A percentile compares a stretch with the other conserved stretches of the same genome.
Evolutionary conservation across 2,113 vertebrate species (phyloP).

Genomic region (Mastomys natalensis): DNA sequence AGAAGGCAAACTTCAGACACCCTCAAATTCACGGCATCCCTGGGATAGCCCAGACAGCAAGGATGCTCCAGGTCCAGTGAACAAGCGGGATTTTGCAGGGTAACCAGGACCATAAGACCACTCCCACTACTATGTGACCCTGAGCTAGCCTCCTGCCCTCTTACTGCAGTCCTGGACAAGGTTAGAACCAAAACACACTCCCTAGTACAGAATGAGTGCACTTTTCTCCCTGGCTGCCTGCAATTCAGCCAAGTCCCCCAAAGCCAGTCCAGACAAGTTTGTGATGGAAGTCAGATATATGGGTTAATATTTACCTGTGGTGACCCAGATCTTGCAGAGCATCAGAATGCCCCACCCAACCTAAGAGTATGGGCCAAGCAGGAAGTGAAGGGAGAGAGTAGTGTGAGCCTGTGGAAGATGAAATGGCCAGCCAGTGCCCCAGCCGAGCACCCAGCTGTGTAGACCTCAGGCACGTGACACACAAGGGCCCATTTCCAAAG

Average conservation of each 20-base stretch:
- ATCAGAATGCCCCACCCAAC: neutral
- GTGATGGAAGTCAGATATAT: neutral
- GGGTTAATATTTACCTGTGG: conserved; percentile 57
- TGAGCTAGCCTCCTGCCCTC: neutral
- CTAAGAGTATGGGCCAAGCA: neutral
- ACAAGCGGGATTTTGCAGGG: neutral
- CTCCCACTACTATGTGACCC: neutral
- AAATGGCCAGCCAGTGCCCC: neutral
- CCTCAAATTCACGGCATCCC: fast-evolving
- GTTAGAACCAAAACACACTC: fast-evolving
- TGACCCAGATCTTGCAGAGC: conserved; percentile 16
- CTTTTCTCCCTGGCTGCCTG: neutral
- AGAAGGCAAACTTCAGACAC: neutral
- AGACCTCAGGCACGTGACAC: neutral
- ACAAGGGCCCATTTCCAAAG: neutral
- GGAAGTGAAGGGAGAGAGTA: neutral
- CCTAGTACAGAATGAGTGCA: neutral
- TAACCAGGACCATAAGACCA: neutral
- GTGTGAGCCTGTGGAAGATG: neutral
- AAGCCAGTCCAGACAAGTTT: conserved; percentile 27
- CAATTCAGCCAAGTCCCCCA: neutral
- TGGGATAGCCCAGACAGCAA: neutral
- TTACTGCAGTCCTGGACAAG: neutral
- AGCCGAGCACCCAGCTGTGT: neutral
- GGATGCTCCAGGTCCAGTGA: fast-evolving